Base-by-base conservation (phyloP, 2,888 invertebrate species). In the Fragum fragum region DNA sequence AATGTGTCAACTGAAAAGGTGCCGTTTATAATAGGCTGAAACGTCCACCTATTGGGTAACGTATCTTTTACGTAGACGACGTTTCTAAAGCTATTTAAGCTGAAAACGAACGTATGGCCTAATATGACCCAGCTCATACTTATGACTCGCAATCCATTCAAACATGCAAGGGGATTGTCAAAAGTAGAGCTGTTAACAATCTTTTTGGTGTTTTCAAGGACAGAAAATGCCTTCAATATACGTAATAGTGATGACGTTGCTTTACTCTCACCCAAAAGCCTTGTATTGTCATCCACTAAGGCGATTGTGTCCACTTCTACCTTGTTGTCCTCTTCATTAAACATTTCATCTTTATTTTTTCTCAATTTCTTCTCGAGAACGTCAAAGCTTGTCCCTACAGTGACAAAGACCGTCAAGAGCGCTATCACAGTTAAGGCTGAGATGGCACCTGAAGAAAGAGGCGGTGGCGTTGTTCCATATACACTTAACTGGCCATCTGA, bases 131-230 rank as follows among this genome's bases (percentile, higher is more conserved):
- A 92, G 57, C 79, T 85, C 89, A 92, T 90, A 59, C 89, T 89
- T 29, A 92, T 29, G 14, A 92, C 96, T 86, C 97, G 95, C 36
- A 97, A 95, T 9, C 97, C 96, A 87, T 97, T 96, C 80, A 97
- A 96, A 91, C 97, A 96, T 57, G 96, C 95, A 86, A 97, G 78
- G 1, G 84, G 80, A n/a, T 86, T 82, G 16, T 72, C 39, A 0
- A 86, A 76, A 61, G 89, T 85, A 1, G 77, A 55, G 0, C 85
- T 86, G 69, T 79, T 74, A 29, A 89, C n/a, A 18, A 90, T 69
- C 66, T 87, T 90, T 18, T 47, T 75, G 7, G 79, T 79, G 61
- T 88, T 90, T 5, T 68, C 69, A 32, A 89, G 47, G 21, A 89
- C 28, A 2, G 89, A 89, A 59, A 90, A 89, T 1, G 84, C 73